A percentile compares a stretch with the other conserved stretches of the same genome.
Evolutionary conservation across 2,888 invertebrate species (phyloP).

Genomic region (Pachydiplax longipennis): DNA sequence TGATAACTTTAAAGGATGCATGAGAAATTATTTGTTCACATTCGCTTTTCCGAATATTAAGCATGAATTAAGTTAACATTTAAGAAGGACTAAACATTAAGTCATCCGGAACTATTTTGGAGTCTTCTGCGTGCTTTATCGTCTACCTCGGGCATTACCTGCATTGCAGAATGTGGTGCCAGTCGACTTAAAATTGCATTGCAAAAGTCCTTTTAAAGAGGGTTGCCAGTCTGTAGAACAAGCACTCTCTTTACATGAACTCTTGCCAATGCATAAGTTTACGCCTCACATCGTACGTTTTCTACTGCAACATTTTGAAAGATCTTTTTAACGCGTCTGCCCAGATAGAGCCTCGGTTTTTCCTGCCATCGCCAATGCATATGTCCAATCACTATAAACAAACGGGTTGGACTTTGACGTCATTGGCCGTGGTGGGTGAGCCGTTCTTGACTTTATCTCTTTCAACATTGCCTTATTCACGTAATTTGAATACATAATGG

Average conservation of each 20-base stretch:
- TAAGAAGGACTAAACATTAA: not conserved
- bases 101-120: not conserved
- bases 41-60: not conserved
- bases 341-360: conserved; percentile 40
- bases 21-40: not conserved
- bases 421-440: conserved; percentile 56
- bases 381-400: conserved; percentile 56
- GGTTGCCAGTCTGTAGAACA: conserved; percentile 35
- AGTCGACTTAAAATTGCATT: conserved; percentile 38
- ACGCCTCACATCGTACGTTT: conserved; percentile 17
- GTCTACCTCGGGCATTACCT: conserved; percentile 28
- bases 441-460: conserved; percentile 33
- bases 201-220: conserved; percentile 39
- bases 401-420: conserved; percentile 61
- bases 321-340: conserved; percentile 14
- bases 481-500: conserved; percentile 25
- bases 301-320: not conserved
- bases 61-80: not conserved
- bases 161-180: conserved; percentile 37
- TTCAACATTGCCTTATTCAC: conserved; percentile 5
- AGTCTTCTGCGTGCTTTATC: conserved; percentile 27
- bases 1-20: not conserved
- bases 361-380: conserved; percentile 57
- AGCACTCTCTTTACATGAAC: conserved; percentile 45
- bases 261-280: conserved; percentile 39